A percentile compares a stretch with the other conserved stretches of the same genome.
Evolutionary conservation across 2,888 invertebrate genomes (phyloP).

Genomic region (Rhopalosiphum nymphaeae): DNA sequence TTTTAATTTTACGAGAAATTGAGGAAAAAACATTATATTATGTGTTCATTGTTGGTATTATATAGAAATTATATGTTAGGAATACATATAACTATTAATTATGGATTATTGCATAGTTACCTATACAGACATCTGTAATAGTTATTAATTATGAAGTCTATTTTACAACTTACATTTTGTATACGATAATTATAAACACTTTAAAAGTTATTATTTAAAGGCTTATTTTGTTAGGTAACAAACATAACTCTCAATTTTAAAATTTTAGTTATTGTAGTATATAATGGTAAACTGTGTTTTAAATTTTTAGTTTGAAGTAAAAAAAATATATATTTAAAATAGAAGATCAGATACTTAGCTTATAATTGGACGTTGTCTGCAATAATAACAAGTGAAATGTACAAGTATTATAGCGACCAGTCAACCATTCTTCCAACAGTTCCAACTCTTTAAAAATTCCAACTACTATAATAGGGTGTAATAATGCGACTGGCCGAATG

Average conservation of each 20-base stretch:
- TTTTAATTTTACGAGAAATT: slow-evolving; percentile 41
- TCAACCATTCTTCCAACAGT: too few relatives aligned
- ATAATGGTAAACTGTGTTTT: background rate
- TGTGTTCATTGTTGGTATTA: slow-evolving; percentile 15
- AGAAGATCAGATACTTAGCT: background rate
- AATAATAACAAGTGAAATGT: too few relatives aligned
- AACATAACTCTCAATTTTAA: background rate
- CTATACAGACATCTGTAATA: background rate
- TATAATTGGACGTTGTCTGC: too few relatives aligned
- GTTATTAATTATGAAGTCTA: background rate
- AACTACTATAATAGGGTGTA: too few relatives aligned
- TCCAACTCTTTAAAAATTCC: too few relatives aligned
- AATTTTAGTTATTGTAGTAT: background rate
- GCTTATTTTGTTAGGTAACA: background rate
- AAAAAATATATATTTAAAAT: background rate
- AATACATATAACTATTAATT: background rate
- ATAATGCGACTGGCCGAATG: too few relatives aligned
- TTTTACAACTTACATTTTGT: background rate
- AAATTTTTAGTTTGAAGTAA: background rate
- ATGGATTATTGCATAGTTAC: background rate
- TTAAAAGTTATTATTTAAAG: background rate
- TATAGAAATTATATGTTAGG: background rate
- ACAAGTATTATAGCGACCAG: too few relatives aligned
- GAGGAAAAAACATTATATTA: background rate
- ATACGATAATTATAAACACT: background rate